Evolutionary conservation across 2,113 vertebrate genomes (phyloP).

Genomic region (Microcebus lehilahytsara): DNA sequence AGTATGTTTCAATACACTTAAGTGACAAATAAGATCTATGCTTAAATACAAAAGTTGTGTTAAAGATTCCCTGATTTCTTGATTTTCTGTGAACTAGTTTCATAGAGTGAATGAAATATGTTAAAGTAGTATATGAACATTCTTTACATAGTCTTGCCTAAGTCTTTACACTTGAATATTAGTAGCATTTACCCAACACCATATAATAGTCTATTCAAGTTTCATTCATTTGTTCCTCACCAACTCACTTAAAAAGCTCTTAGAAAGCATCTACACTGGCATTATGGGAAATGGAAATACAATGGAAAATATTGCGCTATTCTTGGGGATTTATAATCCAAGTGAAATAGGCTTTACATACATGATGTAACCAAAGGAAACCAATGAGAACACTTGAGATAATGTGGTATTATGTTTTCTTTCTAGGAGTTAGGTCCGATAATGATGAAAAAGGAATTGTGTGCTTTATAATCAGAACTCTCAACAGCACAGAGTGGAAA

Average conservation of each 20-base stretch:
- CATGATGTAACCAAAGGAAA: neutral
- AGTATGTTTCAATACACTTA: neutral
- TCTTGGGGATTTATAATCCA: neutral
- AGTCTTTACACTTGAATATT: neutral
- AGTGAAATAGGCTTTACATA: neutral
- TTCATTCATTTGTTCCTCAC: neutral
- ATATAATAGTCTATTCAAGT: neutral
- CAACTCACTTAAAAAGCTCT: neutral
- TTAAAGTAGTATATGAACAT: neutral
- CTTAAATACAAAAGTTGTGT: neutral
- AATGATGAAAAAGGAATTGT: neutral
- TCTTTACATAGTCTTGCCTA: neutral
- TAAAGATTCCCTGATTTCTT: neutral
- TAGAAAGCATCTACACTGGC: neutral
- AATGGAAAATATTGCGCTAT: neutral
- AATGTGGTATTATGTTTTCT: slow-evolving; percentile 10
- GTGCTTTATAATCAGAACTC: slow-evolving; percentile 30
- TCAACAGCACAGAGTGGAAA: slow-evolving; percentile 11
- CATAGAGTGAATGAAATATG: neutral
- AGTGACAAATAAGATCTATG: neutral
- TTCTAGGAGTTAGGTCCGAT: neutral
- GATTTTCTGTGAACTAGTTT: slow-evolving; percentile 31
- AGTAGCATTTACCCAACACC: neutral
- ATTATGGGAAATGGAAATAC: neutral
- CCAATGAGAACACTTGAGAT: neutral